phyloP scores from a whole-genome alignment of 2,888 invertebrate genomes.

The Xanthorhoe designata region DNA sequence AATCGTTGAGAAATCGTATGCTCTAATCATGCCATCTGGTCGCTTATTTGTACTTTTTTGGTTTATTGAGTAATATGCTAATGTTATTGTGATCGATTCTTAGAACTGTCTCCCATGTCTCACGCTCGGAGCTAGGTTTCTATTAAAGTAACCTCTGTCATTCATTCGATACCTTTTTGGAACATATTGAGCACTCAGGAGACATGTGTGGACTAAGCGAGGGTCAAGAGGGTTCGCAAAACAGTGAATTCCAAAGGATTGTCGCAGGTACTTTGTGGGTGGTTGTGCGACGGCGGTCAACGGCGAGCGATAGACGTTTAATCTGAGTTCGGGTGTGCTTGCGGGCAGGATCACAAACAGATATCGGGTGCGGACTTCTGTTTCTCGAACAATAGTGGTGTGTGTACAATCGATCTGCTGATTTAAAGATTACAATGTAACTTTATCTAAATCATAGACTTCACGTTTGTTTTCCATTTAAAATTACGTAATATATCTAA shows the following conservation, averaged over 20 bases:
- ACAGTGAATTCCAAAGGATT: neutral
- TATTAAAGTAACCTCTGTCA: neutral
- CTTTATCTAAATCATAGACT: neutral
- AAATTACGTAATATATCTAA: neutral
- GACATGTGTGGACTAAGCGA: neutral
- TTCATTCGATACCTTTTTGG: neutral
- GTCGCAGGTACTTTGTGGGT: constrained; percentile 1
- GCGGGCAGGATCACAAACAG: neutral
- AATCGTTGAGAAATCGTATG: neutral
- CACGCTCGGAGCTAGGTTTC: neutral
- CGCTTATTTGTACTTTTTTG: neutral
- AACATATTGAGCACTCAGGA: neutral
- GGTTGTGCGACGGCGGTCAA: neutral
- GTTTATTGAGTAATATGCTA: neutral
- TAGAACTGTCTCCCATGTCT: neutral
- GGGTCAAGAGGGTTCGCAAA: neutral
- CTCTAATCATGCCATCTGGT: neutral
- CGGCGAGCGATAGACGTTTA: neutral
- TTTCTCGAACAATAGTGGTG: no score
- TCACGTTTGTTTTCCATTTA: no score
- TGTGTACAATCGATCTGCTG: neutral
- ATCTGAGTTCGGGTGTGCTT: constrained; percentile 1
- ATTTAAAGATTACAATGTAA: neutral
- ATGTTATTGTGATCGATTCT: neutral
- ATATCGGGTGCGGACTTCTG: no score